These are phyloP conservation scores for Gallinago nigripennis DNA, from an alignment of 2,797 vertebrate species.

Conservation along the genomic window DNA sequence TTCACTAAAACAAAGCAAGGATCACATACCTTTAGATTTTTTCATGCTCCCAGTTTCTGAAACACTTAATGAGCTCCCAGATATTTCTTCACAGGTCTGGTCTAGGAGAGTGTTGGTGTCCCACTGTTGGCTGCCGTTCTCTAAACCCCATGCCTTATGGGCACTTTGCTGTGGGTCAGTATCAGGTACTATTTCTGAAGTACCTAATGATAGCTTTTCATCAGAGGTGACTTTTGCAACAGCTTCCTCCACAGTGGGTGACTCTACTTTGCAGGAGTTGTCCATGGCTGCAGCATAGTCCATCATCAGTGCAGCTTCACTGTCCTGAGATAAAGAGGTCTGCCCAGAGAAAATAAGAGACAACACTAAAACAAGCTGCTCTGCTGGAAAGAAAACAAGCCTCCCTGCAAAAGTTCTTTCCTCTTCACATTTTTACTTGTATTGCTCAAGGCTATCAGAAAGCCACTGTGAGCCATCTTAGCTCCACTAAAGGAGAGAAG, in stretches of 20 bases:
- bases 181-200: neutral
- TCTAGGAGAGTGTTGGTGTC: conserved; percentile 68
- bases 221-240: conserved; percentile 6
- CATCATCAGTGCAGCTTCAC: conserved; percentile 87
- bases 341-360: conserved; percentile 21
- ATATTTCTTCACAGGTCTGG: conserved; percentile 81
- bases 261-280: conserved; percentile 74
- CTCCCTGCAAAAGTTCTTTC: neutral
- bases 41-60: conserved; percentile 85
- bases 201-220: neutral
- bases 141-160: conserved; percentile 63
- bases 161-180: conserved; percentile 17
- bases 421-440: neutral
- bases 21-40: conserved; percentile 87
- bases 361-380: neutral
- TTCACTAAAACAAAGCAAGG: neutral
- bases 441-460: neutral
- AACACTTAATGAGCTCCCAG: conserved; percentile 87
- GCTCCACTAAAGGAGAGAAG: neutral
- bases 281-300: conserved; percentile 93
- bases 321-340: conserved; percentile 90
- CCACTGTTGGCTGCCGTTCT: conserved; percentile 70
- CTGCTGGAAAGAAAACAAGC: neutral
- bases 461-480: neutral
- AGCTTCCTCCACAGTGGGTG: conserved; percentile 22